Conservation (phyloP, 2,113 vertebrate genomes). For the Sardina pilchardus region DNA sequence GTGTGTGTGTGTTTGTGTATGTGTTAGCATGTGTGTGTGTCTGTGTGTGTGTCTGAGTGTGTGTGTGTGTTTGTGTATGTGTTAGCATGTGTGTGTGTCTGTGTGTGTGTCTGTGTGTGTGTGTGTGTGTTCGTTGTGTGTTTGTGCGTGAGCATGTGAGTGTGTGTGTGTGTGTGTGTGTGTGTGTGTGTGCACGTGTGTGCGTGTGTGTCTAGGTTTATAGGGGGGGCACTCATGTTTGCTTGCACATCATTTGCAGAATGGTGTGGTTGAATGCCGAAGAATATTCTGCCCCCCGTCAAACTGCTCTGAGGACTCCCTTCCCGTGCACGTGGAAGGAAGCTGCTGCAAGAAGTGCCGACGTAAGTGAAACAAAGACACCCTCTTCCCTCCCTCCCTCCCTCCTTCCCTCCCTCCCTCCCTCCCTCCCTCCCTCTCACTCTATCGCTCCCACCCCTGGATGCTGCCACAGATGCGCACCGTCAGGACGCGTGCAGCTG, state of each 20-base stretch:
- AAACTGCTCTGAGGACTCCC: conserved; percentile 80
- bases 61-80: background rate
- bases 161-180: background rate
- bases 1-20: background rate
- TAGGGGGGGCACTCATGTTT: background rate
- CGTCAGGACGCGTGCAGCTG: background rate
- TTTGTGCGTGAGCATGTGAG: too few species aligned
- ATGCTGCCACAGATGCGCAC: background rate
- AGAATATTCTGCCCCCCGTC: conserved; percentile 86
- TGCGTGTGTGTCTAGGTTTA: background rate
- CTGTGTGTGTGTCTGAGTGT: background rate
- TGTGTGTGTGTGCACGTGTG: conserved; percentile 33
- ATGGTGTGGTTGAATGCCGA: conserved; percentile 85
- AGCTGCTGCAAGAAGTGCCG: conserved; percentile 90
- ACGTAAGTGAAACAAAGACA: conserved; percentile 75
- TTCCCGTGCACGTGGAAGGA: conserved; percentile 80
- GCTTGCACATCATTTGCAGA: conserved; percentile 63
- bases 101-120: conserved; percentile 29
- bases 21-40: background rate
- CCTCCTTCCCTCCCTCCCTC: background rate
- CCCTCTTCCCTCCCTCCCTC: background rate
- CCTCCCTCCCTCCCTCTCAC: background rate
- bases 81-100: conserved; percentile 25
- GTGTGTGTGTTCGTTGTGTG: background rate
- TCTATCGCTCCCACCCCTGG: background rate